Conservation (phyloP, 1,140 invertebrate species). For the Drosophila pachea region DNA sequence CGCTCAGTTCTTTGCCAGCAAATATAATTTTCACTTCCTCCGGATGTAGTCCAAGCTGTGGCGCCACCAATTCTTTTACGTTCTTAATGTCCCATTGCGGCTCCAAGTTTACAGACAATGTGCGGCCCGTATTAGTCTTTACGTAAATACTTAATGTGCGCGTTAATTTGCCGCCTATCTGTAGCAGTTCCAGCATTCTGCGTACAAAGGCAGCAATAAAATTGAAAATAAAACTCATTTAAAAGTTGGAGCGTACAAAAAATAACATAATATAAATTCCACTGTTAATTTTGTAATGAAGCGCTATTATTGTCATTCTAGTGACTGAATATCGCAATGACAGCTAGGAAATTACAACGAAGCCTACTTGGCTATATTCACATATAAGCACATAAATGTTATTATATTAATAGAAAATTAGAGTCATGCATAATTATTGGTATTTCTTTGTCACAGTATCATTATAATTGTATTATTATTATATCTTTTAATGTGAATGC, state of each 20-base stretch:
- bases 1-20: constrained; percentile 89
- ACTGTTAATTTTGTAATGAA: constrained; percentile 20
- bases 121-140: constrained; percentile 85
- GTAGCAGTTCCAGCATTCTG: constrained; percentile 83
- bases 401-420: too few species aligned
- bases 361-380: too few species aligned
- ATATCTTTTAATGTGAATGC: not conserved
- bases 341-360: not conserved
- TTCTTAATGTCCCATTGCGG: constrained; percentile 88
- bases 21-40: constrained; percentile 91
- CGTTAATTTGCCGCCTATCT: constrained; percentile 82
- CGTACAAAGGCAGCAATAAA: constrained; percentile 81
- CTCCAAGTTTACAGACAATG: constrained; percentile 84
- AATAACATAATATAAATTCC: constrained; percentile 30
- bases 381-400: too few species aligned
- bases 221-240: constrained; percentile 83
- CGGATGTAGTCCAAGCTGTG: constrained; percentile 83
- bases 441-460: too few species aligned
- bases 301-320: not conserved
- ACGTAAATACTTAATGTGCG: constrained; percentile 85
- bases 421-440: too few species aligned
- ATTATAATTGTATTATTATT: too few species aligned
- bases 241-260: not conserved
- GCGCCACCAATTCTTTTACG: constrained; percentile 86
- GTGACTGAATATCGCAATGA: not conserved